Percentiles rank a stretch among this genome's conserved stretches.
Conservation (phyloP, 2,797 vertebrate species). For the Chelon labrosus region DNA sequence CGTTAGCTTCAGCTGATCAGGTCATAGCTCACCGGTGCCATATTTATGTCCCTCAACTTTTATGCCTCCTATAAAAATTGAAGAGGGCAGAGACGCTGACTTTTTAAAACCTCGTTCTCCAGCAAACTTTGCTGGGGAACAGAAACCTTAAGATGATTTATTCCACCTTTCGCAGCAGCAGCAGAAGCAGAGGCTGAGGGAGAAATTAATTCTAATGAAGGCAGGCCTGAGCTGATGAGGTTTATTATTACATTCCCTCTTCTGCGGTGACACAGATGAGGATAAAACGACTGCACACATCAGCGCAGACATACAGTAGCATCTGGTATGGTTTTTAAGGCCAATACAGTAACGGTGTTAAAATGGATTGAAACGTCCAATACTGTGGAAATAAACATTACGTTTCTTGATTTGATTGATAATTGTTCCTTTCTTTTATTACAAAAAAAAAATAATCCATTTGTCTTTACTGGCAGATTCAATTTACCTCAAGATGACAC, state of each 20-base stretch:
- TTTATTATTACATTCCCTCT: constrained; percentile 62
- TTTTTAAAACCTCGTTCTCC: constrained; percentile 27
- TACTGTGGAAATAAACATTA: not conserved
- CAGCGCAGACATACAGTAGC: constrained; percentile 21
- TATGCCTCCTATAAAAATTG: constrained; percentile 18
- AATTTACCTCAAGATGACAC: constrained; percentile 56
- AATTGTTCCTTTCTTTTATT: constrained; percentile 40
- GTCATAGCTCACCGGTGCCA: not conserved
- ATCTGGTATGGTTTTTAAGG: constrained; percentile 26
- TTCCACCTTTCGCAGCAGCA: constrained; percentile 32
- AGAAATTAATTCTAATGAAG: constrained; percentile 69
- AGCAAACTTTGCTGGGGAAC: constrained; percentile 45
- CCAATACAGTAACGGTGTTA: not conserved
- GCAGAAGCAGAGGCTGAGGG: constrained; percentile 48
- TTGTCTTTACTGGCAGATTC: constrained; percentile 54
- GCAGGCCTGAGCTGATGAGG: constrained; percentile 64
- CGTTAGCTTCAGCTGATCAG: constrained; percentile 1
- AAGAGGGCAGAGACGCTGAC: constrained; percentile 15
- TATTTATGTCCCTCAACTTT: constrained; percentile 22
- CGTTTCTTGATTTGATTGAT: constrained; percentile 28
- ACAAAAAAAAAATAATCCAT: constrained; percentile 28
- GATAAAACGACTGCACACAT: constrained; percentile 43
- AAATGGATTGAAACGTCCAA: not conserved
- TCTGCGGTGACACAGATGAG: constrained; percentile 46
- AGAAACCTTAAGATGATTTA: constrained; percentile 59